Conservation (phyloP, 2,113 vertebrate species). For the Romanogobio albipinnatus region DNA sequence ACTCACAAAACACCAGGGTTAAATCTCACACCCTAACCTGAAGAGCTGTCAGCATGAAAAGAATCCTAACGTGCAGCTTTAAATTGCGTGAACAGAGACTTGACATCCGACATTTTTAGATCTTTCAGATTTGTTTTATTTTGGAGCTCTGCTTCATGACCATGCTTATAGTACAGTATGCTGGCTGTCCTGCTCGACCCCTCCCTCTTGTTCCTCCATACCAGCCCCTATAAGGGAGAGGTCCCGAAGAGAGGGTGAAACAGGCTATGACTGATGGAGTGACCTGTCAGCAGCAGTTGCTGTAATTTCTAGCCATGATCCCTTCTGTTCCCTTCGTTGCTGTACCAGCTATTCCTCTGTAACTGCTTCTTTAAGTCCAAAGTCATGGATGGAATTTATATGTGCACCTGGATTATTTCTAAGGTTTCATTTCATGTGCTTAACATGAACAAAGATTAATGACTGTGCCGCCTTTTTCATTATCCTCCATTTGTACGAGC, state of each 20-base stretch:
- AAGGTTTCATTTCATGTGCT: not conserved
- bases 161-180: slow-evolving; percentile 7
- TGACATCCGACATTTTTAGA: not conserved
- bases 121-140: slow-evolving; percentile 12
- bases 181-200: not conserved
- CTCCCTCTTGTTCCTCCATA: slow-evolving; percentile 29
- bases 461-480: not conserved
- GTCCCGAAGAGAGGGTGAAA: slow-evolving; percentile 10
- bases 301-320: slow-evolving; percentile 27
- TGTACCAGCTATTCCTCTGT: not conserved
- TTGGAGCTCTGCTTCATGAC: slow-evolving; percentile 10
- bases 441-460: not conserved
- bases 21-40: slow-evolving; percentile 6
- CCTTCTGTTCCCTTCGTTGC: not conserved
- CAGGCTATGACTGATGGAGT: slow-evolving; percentile 32
- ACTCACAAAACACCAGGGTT: not conserved
- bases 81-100: not conserved
- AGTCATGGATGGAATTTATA: not conserved
- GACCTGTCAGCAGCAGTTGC: slow-evolving; percentile 41
- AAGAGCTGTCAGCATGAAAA: slow-evolving; percentile 1
- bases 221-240: slow-evolving; percentile 31
- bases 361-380: not conserved
- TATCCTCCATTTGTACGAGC: not conserved
- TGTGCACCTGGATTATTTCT: not conserved
- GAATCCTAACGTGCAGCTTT: not conserved